Base-by-base conservation (phyloP, 2,888 invertebrate species). In the Heliconius hortense region DNA sequence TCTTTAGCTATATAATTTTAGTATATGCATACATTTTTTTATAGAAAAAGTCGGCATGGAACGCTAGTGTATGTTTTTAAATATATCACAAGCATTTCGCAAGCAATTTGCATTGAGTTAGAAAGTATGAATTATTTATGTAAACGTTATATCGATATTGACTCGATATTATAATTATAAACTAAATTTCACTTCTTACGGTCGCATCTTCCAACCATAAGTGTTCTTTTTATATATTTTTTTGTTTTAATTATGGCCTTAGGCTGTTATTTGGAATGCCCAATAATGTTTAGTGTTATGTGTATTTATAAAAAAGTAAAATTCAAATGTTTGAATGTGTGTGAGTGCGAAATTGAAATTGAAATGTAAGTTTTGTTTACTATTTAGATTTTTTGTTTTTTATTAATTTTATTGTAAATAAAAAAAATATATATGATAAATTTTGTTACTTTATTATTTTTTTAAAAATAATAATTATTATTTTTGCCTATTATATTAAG, bases 151-250 rank as follows among this genome's bases (percentile, higher is more conserved):
- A 74, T 59, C 66, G 63, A 69, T 70, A 72, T 75, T 35, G 48
- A 72, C 28, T 53, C 75, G 43, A 77, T 75, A 76, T 77, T 76
- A 73, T 76, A 77, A 76, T 77, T 77, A 74, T 62, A 77, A 69
- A 75, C 67, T 15, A 53, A 76, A 72, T 74, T 76, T 78, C 78
- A 72, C 74, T 53, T 59, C 43, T n/a, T 15, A 48, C 56, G 35
- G 60, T 59, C 56, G 39, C 56, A 60, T 60, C 59, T 60, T 71
- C 43, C 24, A 31, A 26, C 35, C n/a, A 53, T 56, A 10, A 63
- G 68, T 73, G n/a, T 62, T 67, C 63, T 35, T 69, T 59, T 63
- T 68, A 31, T 59, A 48, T 35, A 26, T 60, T 70, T 70, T 59
- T 53, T 31, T 10, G 7, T 59, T 24, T 48, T 53, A 1, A 60